Base-by-base conservation (phyloP, 2,113 vertebrate genomes). In the Esox niger region DNA sequence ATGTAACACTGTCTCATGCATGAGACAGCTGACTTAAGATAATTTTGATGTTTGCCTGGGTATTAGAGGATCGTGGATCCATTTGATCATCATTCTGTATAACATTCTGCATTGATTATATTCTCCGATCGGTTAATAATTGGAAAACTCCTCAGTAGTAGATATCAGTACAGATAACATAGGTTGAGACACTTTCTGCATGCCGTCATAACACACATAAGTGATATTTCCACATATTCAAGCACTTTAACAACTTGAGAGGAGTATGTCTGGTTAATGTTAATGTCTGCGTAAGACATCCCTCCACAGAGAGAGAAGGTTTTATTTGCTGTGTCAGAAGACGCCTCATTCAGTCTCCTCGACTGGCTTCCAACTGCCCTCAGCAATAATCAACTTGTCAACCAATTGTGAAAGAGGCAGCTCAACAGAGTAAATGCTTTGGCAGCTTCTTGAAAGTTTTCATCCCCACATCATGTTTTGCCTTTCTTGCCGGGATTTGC, bases 351-450 rank as follows among this genome's bases (percentile, higher is more conserved):
- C 13, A 66, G 25, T 21, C 35, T 49, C 25, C 20, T 10, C 49
- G 21, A 20, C 27, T 9, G 30, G 57, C 38, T 49, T 25, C 25
- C 13, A 8, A 32, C 56, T 49, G 15, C 55, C 46, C 55, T 66
- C 27, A 58, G 20, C 63, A 11, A 38, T 10, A 35, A 29, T 38
- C 5, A 65, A 47, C n/a, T 17, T 21, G 1, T 47, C 20, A 46
- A 5, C 26, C 5, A 26, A 23, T 27, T 52, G 21, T 11, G 5
- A 49, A 35, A n/a, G 31, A 21, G 31, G 20, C 38, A 29, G 29
- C 55, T 66, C 27, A 26, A 49, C 26, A 66, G 70, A 33, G n/a
- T 66, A 60, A 72, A 60, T 65, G 70, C n/a, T 64, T 58, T 10
- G 29, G 62, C 27, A 6, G 52, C 27, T 54, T 49, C 27, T 29